A percentile compares a stretch with the other conserved stretches of the same genome.
phyloP scores from a whole-genome alignment of 2,797 vertebrate genomes.

The Crax fasciolata region DNA sequence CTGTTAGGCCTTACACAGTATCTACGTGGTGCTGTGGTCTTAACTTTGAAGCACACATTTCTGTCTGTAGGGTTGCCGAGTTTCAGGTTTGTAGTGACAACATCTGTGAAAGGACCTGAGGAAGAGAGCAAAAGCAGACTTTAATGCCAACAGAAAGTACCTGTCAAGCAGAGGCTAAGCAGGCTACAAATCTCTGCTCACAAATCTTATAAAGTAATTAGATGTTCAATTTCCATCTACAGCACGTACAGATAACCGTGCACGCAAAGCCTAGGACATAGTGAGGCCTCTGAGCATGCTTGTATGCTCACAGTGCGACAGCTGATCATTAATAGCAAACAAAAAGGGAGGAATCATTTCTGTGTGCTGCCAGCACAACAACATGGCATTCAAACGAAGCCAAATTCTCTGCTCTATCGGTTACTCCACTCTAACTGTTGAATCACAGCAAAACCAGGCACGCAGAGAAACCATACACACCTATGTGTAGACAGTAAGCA shows the following conservation, averaged over 20 bases:
- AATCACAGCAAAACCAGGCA: neutral
- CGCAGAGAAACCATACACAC: rapidly evolving
- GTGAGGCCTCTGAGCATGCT: neutral
- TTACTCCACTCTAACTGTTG: neutral
- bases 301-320: neutral
- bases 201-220: conserved; percentile 60
- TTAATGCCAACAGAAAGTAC: conserved; percentile 38
- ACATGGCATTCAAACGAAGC: conserved; percentile 20
- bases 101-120: conserved; percentile 95
- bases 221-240: conserved; percentile 14
- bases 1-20: conserved; percentile 98
- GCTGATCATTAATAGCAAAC: conserved; percentile 8
- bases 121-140: conserved; percentile 25
- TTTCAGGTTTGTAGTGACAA: conserved; percentile 94
- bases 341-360: neutral
- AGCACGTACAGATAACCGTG: neutral
- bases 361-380: neutral
- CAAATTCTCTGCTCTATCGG: neutral
- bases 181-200: conserved; percentile 37
- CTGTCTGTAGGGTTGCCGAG: conserved; percentile 94
- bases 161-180: conserved; percentile 14
- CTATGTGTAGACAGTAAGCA: rapidly evolving
- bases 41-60: conserved; percentile 97
- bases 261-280: neutral
- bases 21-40: conserved; percentile 95